phyloP scores from a whole-genome alignment of 2,113 vertebrate genomes.

The Melozone crissalis region DNA sequence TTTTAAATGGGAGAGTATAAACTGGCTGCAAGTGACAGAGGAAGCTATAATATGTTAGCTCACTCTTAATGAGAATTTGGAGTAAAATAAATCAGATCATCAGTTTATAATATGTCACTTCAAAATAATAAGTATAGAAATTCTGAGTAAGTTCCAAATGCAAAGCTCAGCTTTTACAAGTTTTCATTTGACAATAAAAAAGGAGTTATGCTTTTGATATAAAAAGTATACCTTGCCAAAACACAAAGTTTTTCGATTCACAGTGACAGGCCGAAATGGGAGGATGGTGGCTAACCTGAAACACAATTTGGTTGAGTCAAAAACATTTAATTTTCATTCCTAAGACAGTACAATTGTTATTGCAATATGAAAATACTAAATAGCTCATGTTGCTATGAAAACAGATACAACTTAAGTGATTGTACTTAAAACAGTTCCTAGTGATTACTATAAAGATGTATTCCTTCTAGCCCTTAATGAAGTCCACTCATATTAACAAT shows the following conservation, averaged over 20 bases:
- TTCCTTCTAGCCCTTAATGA: background rate
- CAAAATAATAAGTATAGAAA: background rate
- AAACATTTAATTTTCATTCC: background rate
- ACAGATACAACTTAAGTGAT: background rate
- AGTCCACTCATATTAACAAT: background rate
- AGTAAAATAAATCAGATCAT: background rate
- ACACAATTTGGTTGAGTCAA: slow-evolving; percentile 40
- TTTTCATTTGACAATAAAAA: background rate
- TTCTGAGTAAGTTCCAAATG: background rate
- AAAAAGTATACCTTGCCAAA: slow-evolving; percentile 94
- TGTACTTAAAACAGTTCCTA: background rate
- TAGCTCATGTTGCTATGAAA: background rate
- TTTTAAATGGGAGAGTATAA: background rate
- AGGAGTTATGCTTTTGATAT: slow-evolving; percentile 17
- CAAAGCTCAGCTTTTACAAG: background rate
- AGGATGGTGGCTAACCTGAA: slow-evolving; percentile 98
- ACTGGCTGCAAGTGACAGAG: background rate
- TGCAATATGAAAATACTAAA: background rate
- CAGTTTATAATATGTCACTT: background rate
- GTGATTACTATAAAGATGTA: background rate
- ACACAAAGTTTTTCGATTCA: slow-evolving; percentile 99
- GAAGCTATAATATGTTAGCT: background rate
- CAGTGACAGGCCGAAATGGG: slow-evolving; percentile 98
- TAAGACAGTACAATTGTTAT: background rate
- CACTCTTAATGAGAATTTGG: background rate